Evolutionary conservation across 2,797 vertebrate genomes (phyloP).

Genomic region (Miopithecus talapoin): DNA sequence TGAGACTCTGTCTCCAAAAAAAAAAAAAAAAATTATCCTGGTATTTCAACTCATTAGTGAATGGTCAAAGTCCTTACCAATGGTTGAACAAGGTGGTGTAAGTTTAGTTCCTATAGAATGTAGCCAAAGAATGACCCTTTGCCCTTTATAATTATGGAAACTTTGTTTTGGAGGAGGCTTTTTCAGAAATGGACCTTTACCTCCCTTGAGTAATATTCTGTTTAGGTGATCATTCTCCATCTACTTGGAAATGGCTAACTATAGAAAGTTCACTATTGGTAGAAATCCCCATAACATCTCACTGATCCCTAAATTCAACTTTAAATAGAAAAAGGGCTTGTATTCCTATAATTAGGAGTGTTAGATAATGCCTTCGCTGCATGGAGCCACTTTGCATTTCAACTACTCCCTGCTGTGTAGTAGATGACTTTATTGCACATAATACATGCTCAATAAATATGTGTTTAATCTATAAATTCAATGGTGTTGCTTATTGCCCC

Average conservation of each 20-base stretch:
- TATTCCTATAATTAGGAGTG: not conserved
- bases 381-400: not conserved
- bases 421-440: not conserved
- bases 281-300: not conserved
- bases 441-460: slow-evolving; percentile 25
- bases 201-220: not conserved
- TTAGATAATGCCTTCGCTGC: not conserved
- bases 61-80: not conserved
- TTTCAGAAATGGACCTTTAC: not conserved
- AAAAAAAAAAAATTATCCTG: not conserved
- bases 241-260: not conserved
- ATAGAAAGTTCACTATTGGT: not conserved
- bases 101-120: not conserved
- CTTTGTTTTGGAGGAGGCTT: not conserved
- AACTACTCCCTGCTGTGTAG: not conserved
- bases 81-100: not conserved
- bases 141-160: not conserved
- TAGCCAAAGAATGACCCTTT: not conserved
- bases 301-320: not conserved
- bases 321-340: not conserved
- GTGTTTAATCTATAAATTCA: not conserved
- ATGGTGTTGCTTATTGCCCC: not conserved
- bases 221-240: not conserved
- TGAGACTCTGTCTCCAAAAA: too few species aligned
- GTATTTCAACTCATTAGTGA: not conserved